Evolutionary conservation across 2,888 invertebrate species (phyloP), one percentile per base, ranked within the genome.

Genomic region (Phyto melanocephala): DNA sequence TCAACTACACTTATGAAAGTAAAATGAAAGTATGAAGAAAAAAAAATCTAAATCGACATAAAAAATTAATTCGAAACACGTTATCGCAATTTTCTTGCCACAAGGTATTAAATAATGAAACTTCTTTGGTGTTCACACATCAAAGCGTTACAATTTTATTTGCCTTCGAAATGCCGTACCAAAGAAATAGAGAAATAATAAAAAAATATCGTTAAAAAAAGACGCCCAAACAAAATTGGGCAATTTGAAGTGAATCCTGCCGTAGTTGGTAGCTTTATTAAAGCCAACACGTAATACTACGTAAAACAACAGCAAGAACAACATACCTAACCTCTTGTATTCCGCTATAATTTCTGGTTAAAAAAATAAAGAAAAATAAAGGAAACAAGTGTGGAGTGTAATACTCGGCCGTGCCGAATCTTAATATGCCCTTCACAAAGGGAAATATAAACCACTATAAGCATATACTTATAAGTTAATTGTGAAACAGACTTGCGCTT

Each of bases 21-120:
- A 28, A 60, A 52, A 62, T 60, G 20, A 50, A 42, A 35, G 24
- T 40, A 47, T n/a, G n/a, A n/a, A n/a, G n/a, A 68, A 65, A 52
- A 47, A 42, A n/a, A 45, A 37, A 20, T 50, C 15, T n/a, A 52
- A 77, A 70, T 67, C 58, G 42, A 40, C 54, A 77, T 62, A 60
- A 76, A 87, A 89, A 89, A 89, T 89, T 89, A 89, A 89, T 89
- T 89, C 89, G 84, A 88, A 87, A 88, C 89, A 89, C 89, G 89
- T 89, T 88, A 89, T 86, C 86, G 88, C 88, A 89, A 89, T 89
- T 89, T 89, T 88, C 81, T 79, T 84, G 77, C 83, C 74, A 81
- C 81, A 83, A 75, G 83, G 70, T 78, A 78, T 77, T 65, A 80
- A 65, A 78, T 72, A 74, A 80, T 75, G 74, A 74, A 80, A 80